phyloP scores from a whole-genome alignment of 2,888 invertebrate species.

The Strigamia transsilvanica region DNA sequence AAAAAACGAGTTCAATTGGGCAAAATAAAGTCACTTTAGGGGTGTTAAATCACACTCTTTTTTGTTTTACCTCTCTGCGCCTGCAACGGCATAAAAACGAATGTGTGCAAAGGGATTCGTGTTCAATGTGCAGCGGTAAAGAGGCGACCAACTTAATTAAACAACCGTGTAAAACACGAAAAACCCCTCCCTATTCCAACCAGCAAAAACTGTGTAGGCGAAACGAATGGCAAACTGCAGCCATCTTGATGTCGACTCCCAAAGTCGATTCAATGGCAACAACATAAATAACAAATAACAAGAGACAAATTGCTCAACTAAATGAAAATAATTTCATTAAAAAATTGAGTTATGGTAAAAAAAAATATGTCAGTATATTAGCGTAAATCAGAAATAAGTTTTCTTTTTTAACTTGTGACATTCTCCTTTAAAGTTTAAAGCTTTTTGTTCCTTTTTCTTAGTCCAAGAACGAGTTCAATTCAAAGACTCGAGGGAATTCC shows the following conservation, averaged over 20 bases:
- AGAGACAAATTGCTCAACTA: constrained; percentile 1
- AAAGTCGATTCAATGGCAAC: not conserved
- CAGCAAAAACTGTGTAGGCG: not conserved
- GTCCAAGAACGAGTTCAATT: constrained; percentile 37
- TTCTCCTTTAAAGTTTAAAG: not conserved
- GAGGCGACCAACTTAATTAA: constrained; percentile 45
- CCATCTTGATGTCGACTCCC: not conserved
- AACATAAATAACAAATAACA: not conserved
- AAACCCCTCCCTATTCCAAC: not conserved
- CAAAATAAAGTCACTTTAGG: not conserved
- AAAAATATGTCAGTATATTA: no score
- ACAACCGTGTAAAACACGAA: constrained; percentile 35
- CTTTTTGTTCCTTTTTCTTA: constrained; percentile 9
- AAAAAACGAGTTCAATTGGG: not conserved
- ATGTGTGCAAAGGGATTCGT: constrained; percentile 37
- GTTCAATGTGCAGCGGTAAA: constrained; percentile 23
- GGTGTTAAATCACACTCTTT: not conserved
- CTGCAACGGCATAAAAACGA: not conserved
- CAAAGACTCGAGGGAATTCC: constrained; percentile 26
- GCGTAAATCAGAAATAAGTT: no score
- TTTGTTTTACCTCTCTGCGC: not conserved
- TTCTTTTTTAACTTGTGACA: not conserved
- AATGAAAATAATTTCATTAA: not conserved
- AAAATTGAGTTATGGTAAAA: no score
- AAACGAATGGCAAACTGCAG: not conserved